Percentiles rank a stretch among this genome's conserved stretches.
These are phyloP conservation scores for Cryptomyrus ogoouensis DNA, from an alignment of 2,113 vertebrate species.

Conservation along the genomic window DNA sequence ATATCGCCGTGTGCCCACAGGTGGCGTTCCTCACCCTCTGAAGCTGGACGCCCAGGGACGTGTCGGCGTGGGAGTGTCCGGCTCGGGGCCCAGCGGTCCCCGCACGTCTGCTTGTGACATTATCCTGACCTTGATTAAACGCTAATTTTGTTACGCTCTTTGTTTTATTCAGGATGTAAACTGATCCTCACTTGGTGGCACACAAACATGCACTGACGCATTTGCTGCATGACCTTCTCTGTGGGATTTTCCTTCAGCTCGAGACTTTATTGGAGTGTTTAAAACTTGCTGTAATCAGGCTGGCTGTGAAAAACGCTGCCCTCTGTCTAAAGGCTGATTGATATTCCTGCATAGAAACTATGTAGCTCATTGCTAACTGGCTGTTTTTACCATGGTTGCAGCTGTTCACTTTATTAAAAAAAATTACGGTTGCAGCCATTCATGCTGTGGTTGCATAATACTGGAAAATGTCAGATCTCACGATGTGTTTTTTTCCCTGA, in stretches of 20 bases:
- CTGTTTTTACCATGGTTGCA: background rate
- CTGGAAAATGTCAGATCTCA: background rate
- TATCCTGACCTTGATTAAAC: background rate
- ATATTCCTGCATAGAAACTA: background rate
- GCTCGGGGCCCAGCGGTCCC: background rate
- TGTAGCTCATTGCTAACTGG: background rate
- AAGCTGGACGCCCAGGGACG: constrained; percentile 19
- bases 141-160: background rate
- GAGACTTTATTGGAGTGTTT: background rate
- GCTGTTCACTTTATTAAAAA: background rate
- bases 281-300: background rate
- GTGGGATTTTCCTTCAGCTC: background rate
- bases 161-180: background rate
- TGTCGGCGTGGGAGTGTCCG: background rate
- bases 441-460: background rate
- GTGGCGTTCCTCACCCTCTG: constrained; percentile 55
- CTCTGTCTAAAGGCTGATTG: background rate
- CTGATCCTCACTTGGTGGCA: background rate
- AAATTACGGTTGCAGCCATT: background rate
- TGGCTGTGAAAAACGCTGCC: background rate
- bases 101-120: background rate
- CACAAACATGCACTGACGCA: background rate
- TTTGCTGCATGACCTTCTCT: background rate
- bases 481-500: background rate
- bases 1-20: constrained; percentile 30